A percentile compares a stretch with the other conserved stretches of the same genome.
Evolutionary conservation across 2,888 invertebrate species (phyloP).

Genomic region (Rhodophaea formosa): DNA sequence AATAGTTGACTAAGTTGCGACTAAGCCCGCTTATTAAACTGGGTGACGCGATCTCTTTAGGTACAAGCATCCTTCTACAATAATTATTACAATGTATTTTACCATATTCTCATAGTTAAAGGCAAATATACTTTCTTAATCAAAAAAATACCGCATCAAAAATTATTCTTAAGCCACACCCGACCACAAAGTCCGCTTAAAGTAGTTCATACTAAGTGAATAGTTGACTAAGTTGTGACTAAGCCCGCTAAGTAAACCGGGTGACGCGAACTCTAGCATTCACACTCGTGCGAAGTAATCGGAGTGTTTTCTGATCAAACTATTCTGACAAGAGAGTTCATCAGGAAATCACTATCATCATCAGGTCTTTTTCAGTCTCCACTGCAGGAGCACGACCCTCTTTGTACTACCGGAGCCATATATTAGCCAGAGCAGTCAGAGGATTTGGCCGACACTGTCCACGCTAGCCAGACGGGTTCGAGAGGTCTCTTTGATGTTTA

Average conservation of each 20-base stretch:
- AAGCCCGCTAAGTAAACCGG: slow-evolving; percentile 49
- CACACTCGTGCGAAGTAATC: background rate
- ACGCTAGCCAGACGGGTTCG: too few species aligned
- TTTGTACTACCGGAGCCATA: too few species aligned
- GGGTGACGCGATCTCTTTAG: slow-evolving; percentile 26
- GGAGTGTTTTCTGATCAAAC: background rate
- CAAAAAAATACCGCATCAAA: background rate
- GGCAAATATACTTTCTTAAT: too few species aligned
- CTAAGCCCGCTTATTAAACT: slow-evolving; percentile 50
- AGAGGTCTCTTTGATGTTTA: too few species aligned
- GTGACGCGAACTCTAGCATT: slow-evolving; percentile 20
- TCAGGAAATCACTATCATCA: too few species aligned
- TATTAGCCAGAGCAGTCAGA: too few species aligned
- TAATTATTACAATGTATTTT: too few species aligned
- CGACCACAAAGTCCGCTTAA: slow-evolving; percentile 26
- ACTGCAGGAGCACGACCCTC: too few species aligned
- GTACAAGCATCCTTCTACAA: too few species aligned
- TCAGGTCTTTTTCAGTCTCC: too few species aligned
- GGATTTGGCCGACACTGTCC: too few species aligned
- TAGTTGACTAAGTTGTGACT: slow-evolving; percentile 45
- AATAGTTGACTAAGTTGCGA: slow-evolving; percentile 46
- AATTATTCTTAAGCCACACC: slow-evolving; percentile 3
- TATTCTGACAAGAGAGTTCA: background rate
- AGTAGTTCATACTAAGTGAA: slow-evolving; percentile 38
- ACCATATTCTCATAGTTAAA: too few species aligned